Evolutionary conservation across 1,140 invertebrate species (phyloP).

Genomic region (Habropoda laboriosa): DNA sequence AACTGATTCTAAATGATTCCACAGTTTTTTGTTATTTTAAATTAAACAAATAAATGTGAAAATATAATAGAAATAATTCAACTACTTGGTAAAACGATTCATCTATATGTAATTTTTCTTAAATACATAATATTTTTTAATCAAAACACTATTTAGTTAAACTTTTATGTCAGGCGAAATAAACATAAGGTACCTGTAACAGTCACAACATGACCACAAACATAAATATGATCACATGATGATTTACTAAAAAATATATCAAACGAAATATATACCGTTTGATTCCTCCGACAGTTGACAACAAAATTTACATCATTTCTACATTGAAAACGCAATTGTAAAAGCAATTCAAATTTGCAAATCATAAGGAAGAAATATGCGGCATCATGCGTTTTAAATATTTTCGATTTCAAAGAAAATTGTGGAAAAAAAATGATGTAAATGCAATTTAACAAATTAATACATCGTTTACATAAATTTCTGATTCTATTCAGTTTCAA

Average conservation of each 20-base stretch:
- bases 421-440: not conserved
- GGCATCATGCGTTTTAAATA: not conserved
- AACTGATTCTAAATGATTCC: no score
- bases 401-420: not conserved
- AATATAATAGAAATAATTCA: not conserved
- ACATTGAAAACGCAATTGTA: not conserved
- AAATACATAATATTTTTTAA: not conserved
- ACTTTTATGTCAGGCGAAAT: not conserved
- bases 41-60: not conserved
- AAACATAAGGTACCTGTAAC: not conserved
- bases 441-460: not conserved
- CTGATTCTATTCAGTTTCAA: conserved; percentile 10
- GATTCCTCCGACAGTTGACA: not conserved
- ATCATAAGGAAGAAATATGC: not conserved
- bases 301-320: conserved; percentile 1
- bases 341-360: not conserved
- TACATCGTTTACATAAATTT: not conserved
- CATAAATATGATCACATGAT: not conserved
- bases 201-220: not conserved
- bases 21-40: not conserved
- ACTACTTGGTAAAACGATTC: not conserved
- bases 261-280: not conserved
- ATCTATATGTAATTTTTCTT: not conserved
- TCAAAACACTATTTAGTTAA: not conserved
- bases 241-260: not conserved